Evolutionary conservation across 2,888 invertebrate species (phyloP), one percentile per base, ranked within the genome.

Genomic region (Atethmia centrago): DNA sequence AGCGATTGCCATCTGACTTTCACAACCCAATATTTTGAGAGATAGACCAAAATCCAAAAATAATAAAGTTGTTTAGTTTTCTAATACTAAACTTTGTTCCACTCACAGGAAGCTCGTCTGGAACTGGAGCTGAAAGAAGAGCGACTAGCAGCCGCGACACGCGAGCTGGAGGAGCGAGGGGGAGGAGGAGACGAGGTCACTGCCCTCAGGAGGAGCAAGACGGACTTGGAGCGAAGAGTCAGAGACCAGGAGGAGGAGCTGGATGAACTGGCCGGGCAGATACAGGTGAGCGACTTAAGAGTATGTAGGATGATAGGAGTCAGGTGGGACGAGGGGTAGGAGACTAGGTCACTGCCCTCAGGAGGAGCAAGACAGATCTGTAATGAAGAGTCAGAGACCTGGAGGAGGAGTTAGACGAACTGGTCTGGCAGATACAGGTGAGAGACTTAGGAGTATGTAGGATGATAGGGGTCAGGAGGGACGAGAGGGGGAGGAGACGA

Each of bases 381-480:
- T 99, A 99, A 93, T 96, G 98, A 58, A 97, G 98, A 82, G 96
- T 98, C 47, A 97, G 98, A 80, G 98, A 98, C 90, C 98, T 98
- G 95, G 99, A 99, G 91, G 99, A 99, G 92, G 99, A 99, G 93
- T 96, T 99, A 67, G 99, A 99, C 90, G 99, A 99, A 91, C 97
- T 99, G 91, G 99, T 99, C 4, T 99, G 99, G 9, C 98, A 98
- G 95, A 98, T 98, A 89, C 97, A 97, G 93, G 59, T 42, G 36
- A 36, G 36, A 7, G 7, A 36, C 36, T 36, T 31, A 31, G 31
- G 31, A 31, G 31, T 31, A 31, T 31, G 4, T 3, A 2, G 42
- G 16, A 45, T 47, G 47, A 47, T 47, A 19, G 7, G 16, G 7
- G 47, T 47, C 47, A 47, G 47, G 47, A 19, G 47, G 47, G 47